Evolutionary conservation across 2,797 vertebrate species (phyloP).

Genomic region (Poecile montanus): DNA sequence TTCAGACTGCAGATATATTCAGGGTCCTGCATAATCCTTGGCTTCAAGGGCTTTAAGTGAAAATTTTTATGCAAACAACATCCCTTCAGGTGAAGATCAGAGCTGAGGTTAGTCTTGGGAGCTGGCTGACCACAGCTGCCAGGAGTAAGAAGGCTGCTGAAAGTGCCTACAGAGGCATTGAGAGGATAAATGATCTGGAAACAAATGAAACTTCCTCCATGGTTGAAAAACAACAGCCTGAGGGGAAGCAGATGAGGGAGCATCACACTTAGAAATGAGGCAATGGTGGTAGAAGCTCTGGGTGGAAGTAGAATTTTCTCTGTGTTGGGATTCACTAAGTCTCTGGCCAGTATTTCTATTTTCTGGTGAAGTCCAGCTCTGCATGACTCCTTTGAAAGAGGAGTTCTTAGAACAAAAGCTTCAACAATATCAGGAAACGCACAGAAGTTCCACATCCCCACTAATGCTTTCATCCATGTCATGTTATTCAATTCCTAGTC

Average conservation of each 20-base stretch:
- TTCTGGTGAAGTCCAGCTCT: background rate
- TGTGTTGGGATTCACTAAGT: background rate
- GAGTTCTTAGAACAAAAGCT: background rate
- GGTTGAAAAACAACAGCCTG: background rate
- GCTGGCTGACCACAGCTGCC: background rate
- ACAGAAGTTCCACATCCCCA: background rate
- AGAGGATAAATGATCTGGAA: background rate
- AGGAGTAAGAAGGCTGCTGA: background rate
- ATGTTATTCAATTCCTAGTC: background rate
- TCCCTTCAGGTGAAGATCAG: background rate
- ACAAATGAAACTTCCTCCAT: background rate
- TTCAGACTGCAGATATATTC: background rate
- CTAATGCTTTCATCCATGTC: background rate
- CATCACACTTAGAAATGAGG: background rate
- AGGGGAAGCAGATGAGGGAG: background rate
- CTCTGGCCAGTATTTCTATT: background rate
- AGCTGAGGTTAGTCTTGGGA: background rate
- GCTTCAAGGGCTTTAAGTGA: background rate
- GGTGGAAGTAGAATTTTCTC: background rate
- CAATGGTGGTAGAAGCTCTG: background rate
- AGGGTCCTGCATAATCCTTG: background rate
- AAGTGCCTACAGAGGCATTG: background rate
- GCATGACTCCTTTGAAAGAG: background rate
- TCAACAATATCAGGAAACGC: background rate
- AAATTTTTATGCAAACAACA: background rate